Percentiles rank a stretch among this genome's conserved stretches.
Evolutionary conservation across 2,888 invertebrate species (phyloP).

Genomic region (Tetrapedia diversipes): DNA sequence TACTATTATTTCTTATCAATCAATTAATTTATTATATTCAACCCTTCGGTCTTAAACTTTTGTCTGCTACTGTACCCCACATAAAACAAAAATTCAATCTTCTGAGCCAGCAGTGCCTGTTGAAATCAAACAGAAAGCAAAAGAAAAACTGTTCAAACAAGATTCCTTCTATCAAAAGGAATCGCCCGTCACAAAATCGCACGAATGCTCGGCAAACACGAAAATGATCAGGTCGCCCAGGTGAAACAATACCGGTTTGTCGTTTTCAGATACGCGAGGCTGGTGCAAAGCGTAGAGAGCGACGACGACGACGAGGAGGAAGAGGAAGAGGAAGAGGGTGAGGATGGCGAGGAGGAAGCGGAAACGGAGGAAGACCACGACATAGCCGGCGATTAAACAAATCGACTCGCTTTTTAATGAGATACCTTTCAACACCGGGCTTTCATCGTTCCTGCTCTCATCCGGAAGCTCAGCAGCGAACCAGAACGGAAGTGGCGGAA

Average conservation of each 20-base stretch:
- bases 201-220: background rate
- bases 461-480: background rate
- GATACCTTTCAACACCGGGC: constrained; percentile 18
- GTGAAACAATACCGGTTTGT: constrained; percentile 22
- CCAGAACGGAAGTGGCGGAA: background rate
- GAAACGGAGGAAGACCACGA: constrained; percentile 58
- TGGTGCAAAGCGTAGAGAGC: constrained; percentile 76
- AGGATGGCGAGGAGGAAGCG: constrained; percentile 51
- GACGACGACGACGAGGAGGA: constrained; percentile 66
- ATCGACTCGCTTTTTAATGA: constrained; percentile 48
- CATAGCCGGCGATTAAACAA: constrained; percentile 45
- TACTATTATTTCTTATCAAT: too few species aligned
- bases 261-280: constrained; percentile 77
- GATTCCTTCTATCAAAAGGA: too few species aligned
- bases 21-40: too few species aligned
- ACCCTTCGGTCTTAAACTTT: too few species aligned
- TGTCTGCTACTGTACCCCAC: too few species aligned
- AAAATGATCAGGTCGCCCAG: background rate
- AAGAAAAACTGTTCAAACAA: too few species aligned
- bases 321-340: constrained; percentile 56
- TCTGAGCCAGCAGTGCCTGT: too few species aligned
- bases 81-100: too few species aligned
- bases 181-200: too few species aligned
- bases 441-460: constrained; percentile 17
- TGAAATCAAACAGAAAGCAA: too few species aligned